Evolutionary conservation across 2,797 vertebrate species (phyloP).

Genomic region (Limnodromus scolopaceus): DNA sequence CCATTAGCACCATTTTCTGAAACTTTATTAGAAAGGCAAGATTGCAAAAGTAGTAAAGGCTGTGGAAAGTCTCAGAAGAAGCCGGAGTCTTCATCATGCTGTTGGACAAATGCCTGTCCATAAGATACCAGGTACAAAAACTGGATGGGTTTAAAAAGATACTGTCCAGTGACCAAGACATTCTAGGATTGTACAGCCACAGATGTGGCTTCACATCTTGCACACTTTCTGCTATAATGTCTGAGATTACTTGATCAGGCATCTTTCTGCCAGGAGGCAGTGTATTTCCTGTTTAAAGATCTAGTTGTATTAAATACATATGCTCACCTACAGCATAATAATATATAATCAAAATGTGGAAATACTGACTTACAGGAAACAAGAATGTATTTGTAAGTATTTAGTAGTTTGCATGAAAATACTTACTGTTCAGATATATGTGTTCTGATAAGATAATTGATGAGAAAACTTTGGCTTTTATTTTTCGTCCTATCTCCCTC

Average conservation of each 20-base stretch:
- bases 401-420: not conserved
- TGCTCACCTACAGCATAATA: not conserved
- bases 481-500: not conserved
- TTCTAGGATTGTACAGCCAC: not conserved
- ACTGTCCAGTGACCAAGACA: not conserved
- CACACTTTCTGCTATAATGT: not conserved
- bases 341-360: not conserved
- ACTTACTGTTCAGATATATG: not conserved
- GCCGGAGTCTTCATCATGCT: not conserved
- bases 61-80: not conserved
- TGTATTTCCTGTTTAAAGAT: not conserved
- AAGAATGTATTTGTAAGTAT: not conserved
- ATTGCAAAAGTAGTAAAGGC: not conserved
- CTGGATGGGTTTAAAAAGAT: not conserved
- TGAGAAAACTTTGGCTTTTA: not conserved
- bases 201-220: not conserved
- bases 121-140: not conserved
- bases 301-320: not conserved
- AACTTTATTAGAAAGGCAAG: not conserved
- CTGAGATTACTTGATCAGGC: too few species aligned
- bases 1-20: fast-evolving
- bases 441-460: not conserved
- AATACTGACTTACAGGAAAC: not conserved
- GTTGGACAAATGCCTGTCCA: not conserved
- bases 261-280: too few species aligned